A percentile compares a stretch with the other conserved stretches of the same genome.
These are phyloP conservation scores for Ursus arctos DNA, from an alignment of 2,113 vertebrate species.

Conservation along the genomic window DNA sequence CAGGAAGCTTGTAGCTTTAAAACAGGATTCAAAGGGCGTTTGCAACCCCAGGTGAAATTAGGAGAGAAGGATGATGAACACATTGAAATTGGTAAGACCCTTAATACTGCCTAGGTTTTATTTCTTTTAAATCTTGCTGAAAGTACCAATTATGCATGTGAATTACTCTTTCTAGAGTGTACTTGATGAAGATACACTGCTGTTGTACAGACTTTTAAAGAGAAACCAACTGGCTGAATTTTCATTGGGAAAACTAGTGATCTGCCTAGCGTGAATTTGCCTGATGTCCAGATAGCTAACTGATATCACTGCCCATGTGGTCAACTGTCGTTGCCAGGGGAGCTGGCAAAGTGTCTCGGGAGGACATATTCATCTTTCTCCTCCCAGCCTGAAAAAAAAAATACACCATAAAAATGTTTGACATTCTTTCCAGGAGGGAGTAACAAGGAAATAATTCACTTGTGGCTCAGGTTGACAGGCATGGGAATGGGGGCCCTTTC, in stretches of 20 bases:
- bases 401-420: neutral
- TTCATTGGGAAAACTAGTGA: neutral
- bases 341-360: neutral
- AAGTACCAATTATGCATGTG: neutral
- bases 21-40: neutral
- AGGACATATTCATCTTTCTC: neutral
- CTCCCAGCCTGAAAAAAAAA: neutral
- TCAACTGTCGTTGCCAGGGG: neutral
- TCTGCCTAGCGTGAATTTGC: neutral
- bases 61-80: neutral
- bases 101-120: neutral
- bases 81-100: neutral
- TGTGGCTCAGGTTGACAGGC: neutral
- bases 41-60: neutral
- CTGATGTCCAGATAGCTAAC: neutral
- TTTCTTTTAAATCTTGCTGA: constrained; percentile 2
- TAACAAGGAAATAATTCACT: neutral
- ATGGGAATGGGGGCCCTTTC: neutral
- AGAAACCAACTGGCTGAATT: neutral
- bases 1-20: neutral
- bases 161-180: neutral
- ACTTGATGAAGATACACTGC: neutral
- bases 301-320: neutral
- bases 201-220: neutral
- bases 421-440: constrained; percentile 14